Conservation (phyloP, 1,140 invertebrate genomes). For the Drosophila kanapiae region DNA sequence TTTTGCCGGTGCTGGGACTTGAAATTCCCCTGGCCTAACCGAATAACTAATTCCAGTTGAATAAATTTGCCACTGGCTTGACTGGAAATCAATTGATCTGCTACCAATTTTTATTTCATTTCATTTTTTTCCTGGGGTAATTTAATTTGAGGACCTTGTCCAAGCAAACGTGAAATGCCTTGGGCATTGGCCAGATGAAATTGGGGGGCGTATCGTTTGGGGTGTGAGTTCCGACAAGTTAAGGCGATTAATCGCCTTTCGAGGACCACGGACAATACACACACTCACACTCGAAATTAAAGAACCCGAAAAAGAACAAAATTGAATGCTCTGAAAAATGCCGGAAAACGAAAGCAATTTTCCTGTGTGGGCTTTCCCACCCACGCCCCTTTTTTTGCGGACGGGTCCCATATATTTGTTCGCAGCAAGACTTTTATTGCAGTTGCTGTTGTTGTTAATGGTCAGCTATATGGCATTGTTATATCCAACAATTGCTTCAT, state of each 20-base stretch:
- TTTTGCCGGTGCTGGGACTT: neutral
- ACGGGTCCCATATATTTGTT: slow-evolving; percentile 24
- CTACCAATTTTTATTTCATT: slow-evolving; percentile 40
- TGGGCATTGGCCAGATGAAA: slow-evolving; percentile 32
- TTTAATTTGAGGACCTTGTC: slow-evolving; percentile 52
- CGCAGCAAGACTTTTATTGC: slow-evolving; percentile 70
- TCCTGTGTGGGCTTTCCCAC: slow-evolving; percentile 11
- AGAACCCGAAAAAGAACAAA: slow-evolving; percentile 49
- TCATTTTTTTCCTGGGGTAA: slow-evolving; percentile 15
- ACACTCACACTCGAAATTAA: slow-evolving; percentile 35
- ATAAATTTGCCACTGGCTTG: slow-evolving; percentile 34
- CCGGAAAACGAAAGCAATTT: slow-evolving; percentile 58
- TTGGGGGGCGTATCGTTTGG: slow-evolving; percentile 18
- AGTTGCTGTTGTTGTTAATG: slow-evolving; percentile 50
- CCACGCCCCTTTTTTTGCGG: slow-evolving; percentile 14
- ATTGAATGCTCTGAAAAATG: slow-evolving; percentile 62
- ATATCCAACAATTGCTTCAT: slow-evolving; percentile 61
- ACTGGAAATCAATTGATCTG: slow-evolving; percentile 49
- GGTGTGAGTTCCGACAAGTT: slow-evolving; percentile 43
- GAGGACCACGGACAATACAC: slow-evolving; percentile 25
- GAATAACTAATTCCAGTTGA: slow-evolving; percentile 51
- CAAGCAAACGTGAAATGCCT: slow-evolving; percentile 51
- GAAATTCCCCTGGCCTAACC: slow-evolving; percentile 19
- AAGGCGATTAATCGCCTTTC: slow-evolving; percentile 58
- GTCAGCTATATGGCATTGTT: slow-evolving; percentile 58